phyloP scores from a whole-genome alignment of 2,797 vertebrate genomes.

The Malurus leucopterus region DNA sequence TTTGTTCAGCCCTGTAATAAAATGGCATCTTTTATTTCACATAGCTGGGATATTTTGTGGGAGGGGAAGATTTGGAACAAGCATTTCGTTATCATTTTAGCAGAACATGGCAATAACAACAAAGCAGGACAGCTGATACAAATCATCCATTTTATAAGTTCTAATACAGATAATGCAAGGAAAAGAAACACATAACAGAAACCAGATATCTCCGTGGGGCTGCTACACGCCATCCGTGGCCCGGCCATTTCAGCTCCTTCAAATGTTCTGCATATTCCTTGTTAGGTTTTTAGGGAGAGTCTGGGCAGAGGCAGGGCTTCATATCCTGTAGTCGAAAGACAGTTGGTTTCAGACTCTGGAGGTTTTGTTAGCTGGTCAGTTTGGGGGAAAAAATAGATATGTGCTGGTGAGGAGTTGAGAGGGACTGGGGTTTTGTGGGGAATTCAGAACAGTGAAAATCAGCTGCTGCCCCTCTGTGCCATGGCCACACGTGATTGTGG shows the following conservation, averaged over 20 bases:
- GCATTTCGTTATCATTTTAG: slow-evolving; percentile 19
- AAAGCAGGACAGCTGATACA: slow-evolving; percentile 52
- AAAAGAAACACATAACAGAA: slow-evolving; percentile 59
- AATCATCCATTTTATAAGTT: slow-evolving; percentile 57
- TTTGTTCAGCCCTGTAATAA: slow-evolving; percentile 6
- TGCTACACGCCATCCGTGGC: not conserved
- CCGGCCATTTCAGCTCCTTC: not conserved
- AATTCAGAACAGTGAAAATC: not conserved
- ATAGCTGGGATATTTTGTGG: slow-evolving; percentile 57
- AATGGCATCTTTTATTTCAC: slow-evolving; percentile 20
- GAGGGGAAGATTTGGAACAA: slow-evolving; percentile 36
- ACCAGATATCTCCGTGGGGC: slow-evolving; percentile 35
- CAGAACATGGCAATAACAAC: slow-evolving; percentile 45
- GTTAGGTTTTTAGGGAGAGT: not conserved
- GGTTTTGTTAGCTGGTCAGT: not conserved
- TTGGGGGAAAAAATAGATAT: not conserved
- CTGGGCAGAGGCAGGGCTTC: not conserved
- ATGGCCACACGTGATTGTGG: fast-evolving
- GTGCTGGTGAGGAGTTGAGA: not conserved
- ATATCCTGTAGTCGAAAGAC: not conserved
- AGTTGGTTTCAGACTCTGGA: not conserved
- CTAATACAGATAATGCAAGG: slow-evolving; percentile 53
- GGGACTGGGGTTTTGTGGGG: fast-evolving
- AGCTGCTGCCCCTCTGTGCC: not conserved
- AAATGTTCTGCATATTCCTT: not conserved